Percentiles rank a stretch among this genome's conserved stretches.
Evolutionary conservation across 2,888 invertebrate species (phyloP).

Genomic region (Drosophila cognata): DNA sequence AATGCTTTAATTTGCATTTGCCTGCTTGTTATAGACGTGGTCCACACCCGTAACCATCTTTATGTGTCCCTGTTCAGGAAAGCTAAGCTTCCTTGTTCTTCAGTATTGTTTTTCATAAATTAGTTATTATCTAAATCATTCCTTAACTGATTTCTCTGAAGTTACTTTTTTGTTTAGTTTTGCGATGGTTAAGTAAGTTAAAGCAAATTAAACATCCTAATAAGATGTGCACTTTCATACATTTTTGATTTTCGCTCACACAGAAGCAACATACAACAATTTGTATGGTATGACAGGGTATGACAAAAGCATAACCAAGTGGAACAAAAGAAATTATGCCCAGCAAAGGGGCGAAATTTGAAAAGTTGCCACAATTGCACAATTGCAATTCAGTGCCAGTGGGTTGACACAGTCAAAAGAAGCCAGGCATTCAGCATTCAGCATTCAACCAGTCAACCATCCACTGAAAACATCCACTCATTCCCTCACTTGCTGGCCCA

Average conservation of each 20-base stretch:
- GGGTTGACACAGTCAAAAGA: constrained; percentile 7
- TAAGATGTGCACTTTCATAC: neutral
- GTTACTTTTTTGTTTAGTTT: neutral
- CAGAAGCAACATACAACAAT: neutral
- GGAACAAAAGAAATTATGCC: constrained; percentile 4
- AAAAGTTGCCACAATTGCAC: constrained; percentile 44
- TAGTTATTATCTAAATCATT: neutral
- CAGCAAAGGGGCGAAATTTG: constrained; percentile 43
- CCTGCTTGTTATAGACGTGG: neutral
- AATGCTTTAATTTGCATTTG: neutral
- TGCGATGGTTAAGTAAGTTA: neutral
- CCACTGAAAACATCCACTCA: neutral
- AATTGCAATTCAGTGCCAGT: constrained; percentile 3
- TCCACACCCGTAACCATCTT: neutral
- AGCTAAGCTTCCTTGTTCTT: neutral
- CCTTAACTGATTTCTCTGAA: neutral
- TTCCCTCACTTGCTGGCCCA: constrained; percentile 2
- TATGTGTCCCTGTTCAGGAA: neutral
- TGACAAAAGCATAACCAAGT: neutral
- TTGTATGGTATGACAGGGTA: neutral
- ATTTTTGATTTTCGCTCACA: neutral
- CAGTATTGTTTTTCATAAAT: neutral
- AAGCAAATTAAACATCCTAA: neutral
- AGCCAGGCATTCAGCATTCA: constrained; percentile 20
- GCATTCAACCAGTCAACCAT: neutral